These are phyloP conservation scores for Leiothrix lutea DNA, from an alignment of 2,113 vertebrate genomes.

Conservation along the genomic window DNA sequence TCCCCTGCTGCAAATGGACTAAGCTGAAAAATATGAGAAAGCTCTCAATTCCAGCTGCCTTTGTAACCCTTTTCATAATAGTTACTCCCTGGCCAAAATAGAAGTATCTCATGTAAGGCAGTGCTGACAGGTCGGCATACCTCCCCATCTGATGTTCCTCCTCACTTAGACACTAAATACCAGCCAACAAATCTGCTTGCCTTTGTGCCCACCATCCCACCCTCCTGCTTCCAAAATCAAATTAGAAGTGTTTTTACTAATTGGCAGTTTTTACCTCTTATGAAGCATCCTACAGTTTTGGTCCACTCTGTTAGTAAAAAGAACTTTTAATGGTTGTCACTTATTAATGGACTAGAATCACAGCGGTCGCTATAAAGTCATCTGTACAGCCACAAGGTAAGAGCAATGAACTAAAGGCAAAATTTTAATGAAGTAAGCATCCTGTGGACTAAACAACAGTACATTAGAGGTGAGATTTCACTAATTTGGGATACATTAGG, in stretches of 20 bases:
- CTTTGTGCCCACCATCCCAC: background rate
- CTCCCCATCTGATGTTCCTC: background rate
- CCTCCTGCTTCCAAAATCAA: background rate
- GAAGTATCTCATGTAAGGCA: background rate
- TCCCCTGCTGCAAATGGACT: accelerated
- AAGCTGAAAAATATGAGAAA: background rate
- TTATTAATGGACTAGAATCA: slow-evolving; percentile 14
- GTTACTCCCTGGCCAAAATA: background rate
- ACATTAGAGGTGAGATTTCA: slow-evolving; percentile 13
- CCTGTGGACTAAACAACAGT: slow-evolving; percentile 49
- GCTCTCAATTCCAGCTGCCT: background rate
- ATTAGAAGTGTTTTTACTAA: background rate
- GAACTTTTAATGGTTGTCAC: background rate
- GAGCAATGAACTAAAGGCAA: slow-evolving; percentile 68
- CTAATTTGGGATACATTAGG: background rate
- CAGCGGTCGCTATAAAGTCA: background rate
- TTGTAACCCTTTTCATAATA: background rate
- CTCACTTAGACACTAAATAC: background rate
- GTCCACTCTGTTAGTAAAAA: background rate
- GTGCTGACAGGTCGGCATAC: accelerated
- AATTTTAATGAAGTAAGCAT: slow-evolving; percentile 63
- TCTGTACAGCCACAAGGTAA: slow-evolving; percentile 47
- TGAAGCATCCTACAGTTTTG: background rate
- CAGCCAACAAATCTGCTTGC: background rate
- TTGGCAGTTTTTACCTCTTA: background rate